phyloP scores from a whole-genome alignment of 2,888 invertebrate genomes.

The Drosophila ochracea region DNA sequence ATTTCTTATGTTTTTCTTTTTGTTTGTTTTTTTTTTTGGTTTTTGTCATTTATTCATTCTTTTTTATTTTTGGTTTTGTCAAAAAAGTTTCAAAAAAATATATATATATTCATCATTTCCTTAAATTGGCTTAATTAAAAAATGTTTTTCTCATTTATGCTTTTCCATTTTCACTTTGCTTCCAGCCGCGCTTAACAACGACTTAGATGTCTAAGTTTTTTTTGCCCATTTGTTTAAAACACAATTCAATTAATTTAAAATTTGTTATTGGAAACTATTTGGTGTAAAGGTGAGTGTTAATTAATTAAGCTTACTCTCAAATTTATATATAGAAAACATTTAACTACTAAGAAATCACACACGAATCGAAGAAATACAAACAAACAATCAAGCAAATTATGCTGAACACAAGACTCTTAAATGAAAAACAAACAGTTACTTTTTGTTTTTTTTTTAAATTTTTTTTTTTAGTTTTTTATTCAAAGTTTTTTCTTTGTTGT shows the following conservation, averaged over 20 bases:
- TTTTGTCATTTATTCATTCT: slow-evolving; percentile 58
- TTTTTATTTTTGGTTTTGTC: slow-evolving; percentile 58
- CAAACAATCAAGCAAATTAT: slow-evolving; percentile 18
- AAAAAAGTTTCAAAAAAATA: slow-evolving; percentile 84
- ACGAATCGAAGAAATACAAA: slow-evolving; percentile 23
- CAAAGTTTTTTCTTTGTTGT: slow-evolving; percentile 42
- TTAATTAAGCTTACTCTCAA: slow-evolving; percentile 41
- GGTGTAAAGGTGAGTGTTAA: slow-evolving; percentile 32
- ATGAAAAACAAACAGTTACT: slow-evolving; percentile 46
- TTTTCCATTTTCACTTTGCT: slow-evolving; percentile 38
- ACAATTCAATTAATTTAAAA: slow-evolving; percentile 64
- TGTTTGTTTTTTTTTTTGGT: slow-evolving; percentile 53
- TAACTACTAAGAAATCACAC: slow-evolving; percentile 53
- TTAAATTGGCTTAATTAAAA: slow-evolving; percentile 81
- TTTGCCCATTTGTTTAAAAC: slow-evolving; percentile 39
- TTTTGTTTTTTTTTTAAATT: slow-evolving; percentile 28
- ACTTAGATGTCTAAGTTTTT: slow-evolving; percentile 44
- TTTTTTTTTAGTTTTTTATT: slow-evolving; percentile 55
- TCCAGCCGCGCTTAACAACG: slow-evolving; percentile 47
- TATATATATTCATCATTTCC: slow-evolving; percentile 78
- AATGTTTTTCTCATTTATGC: slow-evolving; percentile 61
- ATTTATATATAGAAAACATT: slow-evolving; percentile 51
- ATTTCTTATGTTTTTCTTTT: slow-evolving; percentile 37
- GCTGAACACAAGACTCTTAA: slow-evolving; percentile 40
- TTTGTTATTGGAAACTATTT: slow-evolving; percentile 60